Conservation (phyloP, 1,140 invertebrate genomes). For the Metopolophium dirhodum region DNA sequence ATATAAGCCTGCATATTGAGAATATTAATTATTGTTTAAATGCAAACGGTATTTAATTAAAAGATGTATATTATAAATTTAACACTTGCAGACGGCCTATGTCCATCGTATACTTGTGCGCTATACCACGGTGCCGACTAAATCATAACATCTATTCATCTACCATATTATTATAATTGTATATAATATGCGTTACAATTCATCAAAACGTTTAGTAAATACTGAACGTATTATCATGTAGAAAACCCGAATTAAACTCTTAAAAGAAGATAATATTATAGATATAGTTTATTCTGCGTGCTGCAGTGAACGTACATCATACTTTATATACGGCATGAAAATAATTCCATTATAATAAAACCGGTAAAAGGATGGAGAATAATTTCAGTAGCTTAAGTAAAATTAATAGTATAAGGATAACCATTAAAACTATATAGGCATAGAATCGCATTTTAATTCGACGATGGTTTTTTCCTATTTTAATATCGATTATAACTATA, state of each 20-base stretch:
- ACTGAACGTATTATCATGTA: neutral
- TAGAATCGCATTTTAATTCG: neutral
- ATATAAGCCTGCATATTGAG: neutral
- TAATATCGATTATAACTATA: neutral
- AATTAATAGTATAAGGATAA: neutral
- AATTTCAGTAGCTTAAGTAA: neutral
- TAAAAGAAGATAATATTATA: neutral
- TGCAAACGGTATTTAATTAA: neutral
- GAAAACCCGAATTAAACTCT: neutral
- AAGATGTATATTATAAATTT: neutral
- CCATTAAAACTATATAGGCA: neutral
- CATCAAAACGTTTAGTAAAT: neutral
- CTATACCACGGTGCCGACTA: neutral
- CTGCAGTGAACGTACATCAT: neutral
- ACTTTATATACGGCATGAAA: neutral
- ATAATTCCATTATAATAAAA: neutral
- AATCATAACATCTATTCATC: neutral
- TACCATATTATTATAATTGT: neutral
- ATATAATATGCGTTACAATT: neutral
- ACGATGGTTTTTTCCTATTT: neutral
- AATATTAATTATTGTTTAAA: slow-evolving; percentile 19
- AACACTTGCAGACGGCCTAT: neutral
- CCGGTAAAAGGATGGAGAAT: neutral
- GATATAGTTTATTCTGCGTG: neutral
- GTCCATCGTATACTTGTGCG: neutral